Conservation (phyloP, 2,888 invertebrate genomes). For the Rhaphigaster nebulosa region DNA sequence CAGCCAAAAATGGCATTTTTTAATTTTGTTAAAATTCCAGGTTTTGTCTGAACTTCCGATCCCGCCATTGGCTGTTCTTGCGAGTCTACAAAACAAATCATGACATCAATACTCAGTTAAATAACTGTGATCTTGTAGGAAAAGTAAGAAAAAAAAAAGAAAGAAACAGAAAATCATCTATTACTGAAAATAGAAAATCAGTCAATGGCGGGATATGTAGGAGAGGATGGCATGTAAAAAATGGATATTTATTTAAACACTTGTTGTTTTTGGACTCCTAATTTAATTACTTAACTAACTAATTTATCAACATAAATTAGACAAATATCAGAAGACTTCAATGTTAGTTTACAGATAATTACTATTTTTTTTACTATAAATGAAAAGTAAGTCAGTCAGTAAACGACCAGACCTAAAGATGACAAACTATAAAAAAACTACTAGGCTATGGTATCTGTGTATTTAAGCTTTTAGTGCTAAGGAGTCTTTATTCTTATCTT, state of each 20-base stretch:
- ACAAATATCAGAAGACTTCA: background rate
- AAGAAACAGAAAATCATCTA: slow-evolving; percentile 2
- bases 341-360: background rate
- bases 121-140: background rate
- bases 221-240: slow-evolving; percentile 10
- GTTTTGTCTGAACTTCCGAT: slow-evolving; percentile 70
- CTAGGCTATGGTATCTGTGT: background rate
- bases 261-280: background rate
- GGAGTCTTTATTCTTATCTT: slow-evolving; percentile 52
- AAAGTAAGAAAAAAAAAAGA: background rate
- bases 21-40: slow-evolving; percentile 73
- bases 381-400: background rate
- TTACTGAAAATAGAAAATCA: background rate
- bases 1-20: slow-evolving; percentile 76
- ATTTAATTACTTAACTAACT: background rate
- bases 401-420: background rate
- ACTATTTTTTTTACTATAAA: background rate
- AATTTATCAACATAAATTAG: background rate
- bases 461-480: slow-evolving; percentile 53
- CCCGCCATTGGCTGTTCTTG: slow-evolving; percentile 69
- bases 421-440: slow-evolving; percentile 1
- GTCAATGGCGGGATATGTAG: slow-evolving; percentile 52
- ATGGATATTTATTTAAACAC: background rate
- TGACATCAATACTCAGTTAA: background rate
- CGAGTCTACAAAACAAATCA: slow-evolving; percentile 70